Evolutionary conservation across 2,113 vertebrate species (phyloP).

Genomic region (Pseudopodoces humilis): DNA sequence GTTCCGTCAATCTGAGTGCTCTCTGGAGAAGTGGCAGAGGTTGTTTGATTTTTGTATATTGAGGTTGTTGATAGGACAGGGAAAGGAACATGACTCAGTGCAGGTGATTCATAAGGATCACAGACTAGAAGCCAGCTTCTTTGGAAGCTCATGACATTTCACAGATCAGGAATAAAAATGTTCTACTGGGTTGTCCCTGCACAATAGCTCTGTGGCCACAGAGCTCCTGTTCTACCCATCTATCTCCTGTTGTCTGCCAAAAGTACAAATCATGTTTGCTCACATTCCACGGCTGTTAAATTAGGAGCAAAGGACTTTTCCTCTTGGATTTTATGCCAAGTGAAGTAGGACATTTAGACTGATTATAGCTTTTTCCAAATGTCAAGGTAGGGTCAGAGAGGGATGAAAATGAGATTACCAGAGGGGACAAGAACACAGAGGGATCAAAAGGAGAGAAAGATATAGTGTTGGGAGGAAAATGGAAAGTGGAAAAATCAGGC

Average conservation of each 20-base stretch:
- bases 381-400: not conserved
- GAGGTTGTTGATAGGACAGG: constrained; percentile 43
- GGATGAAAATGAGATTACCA: not conserved
- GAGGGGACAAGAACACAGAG: not conserved
- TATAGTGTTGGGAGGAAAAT: not conserved
- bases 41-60: constrained; percentile 48
- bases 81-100: constrained; percentile 26
- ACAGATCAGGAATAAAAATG: not conserved
- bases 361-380: not conserved
- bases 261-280: constrained; percentile 7
- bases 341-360: not conserved
- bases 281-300: not conserved
- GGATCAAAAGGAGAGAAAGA: not conserved
- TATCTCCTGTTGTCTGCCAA: not conserved
- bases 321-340: not conserved
- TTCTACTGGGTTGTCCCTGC: not conserved
- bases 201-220: not conserved
- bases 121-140: not conserved
- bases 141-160: not conserved
- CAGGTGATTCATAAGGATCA: constrained; percentile 33
- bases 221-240: not conserved
- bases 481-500: not conserved
- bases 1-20: constrained; percentile 21
- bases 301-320: constrained; percentile 1
- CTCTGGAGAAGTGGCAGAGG: constrained; percentile 38